Conservation (phyloP, 2,113 vertebrate genomes). For the Albula glossodonta region DNA sequence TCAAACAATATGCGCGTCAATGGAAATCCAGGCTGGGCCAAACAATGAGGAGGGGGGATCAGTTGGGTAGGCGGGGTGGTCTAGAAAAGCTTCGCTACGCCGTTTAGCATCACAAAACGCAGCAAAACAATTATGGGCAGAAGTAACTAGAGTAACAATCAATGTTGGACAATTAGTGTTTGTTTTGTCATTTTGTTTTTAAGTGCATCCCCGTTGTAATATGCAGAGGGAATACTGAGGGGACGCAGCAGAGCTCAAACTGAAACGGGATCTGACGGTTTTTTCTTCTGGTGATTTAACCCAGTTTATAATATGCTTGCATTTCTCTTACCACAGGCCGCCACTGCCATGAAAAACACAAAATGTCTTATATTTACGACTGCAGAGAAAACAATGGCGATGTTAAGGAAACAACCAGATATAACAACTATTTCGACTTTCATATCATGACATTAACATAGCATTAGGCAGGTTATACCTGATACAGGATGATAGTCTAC, state of each 20-base stretch:
- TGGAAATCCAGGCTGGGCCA: slow-evolving; percentile 71
- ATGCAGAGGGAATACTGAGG: neutral
- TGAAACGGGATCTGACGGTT: neutral
- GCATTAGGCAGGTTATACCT: neutral
- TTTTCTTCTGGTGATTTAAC: neutral
- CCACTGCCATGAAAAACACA: neutral
- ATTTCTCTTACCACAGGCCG: neutral
- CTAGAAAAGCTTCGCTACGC: slow-evolving; percentile 66
- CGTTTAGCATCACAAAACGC: slow-evolving; percentile 78
- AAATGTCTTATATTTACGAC: neutral
- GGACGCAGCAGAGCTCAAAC: neutral
- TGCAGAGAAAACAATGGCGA: neutral
- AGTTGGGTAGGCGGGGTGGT: slow-evolving; percentile 59
- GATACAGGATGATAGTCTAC: neutral
- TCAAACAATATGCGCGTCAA: slow-evolving; percentile 73
- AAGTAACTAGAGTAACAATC: slow-evolving; percentile 62
- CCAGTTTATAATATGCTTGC: neutral
- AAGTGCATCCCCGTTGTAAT: neutral
- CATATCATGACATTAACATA: neutral
- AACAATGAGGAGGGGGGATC: slow-evolving; percentile 66
- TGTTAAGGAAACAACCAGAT: neutral
- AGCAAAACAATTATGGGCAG: slow-evolving; percentile 69
- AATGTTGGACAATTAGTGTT: slow-evolving; percentile 11
- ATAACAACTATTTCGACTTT: neutral
- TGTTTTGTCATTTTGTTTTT: neutral